These are phyloP conservation scores for Monoplex corrugatus DNA, from an alignment of 2,888 invertebrate genomes.

Conservation along the genomic window DNA sequence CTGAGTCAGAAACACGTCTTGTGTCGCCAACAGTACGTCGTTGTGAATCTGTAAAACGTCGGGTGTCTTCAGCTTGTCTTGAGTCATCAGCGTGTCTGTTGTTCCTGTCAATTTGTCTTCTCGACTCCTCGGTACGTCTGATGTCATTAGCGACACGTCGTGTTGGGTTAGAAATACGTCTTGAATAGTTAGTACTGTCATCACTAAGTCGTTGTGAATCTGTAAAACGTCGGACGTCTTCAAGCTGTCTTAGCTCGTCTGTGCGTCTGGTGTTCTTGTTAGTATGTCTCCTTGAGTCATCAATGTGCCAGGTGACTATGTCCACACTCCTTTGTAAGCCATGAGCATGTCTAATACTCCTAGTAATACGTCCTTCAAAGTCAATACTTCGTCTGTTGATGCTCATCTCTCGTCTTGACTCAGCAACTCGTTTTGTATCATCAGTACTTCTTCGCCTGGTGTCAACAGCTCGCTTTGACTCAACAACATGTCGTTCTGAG, in stretches of 20 bases:
- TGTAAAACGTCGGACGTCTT: not conserved
- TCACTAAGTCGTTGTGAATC: not conserved
- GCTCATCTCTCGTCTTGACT: not conserved
- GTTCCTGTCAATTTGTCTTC: not conserved
- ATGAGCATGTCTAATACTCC: too few species aligned
- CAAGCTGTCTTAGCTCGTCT: not conserved
- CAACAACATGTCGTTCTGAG: too few species aligned
- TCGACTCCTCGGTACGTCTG: not conserved
- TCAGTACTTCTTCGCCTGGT: too few species aligned
- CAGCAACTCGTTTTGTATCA: not conserved
- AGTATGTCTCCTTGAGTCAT: constrained; percentile 1
- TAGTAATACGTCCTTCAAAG: too few species aligned
- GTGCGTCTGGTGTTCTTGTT: not conserved
- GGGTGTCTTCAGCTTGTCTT: not conserved
- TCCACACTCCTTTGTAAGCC: too few species aligned
- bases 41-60: not conserved
- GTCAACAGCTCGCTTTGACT: too few species aligned
- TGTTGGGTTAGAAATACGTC: not conserved
- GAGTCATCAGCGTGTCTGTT: not conserved
- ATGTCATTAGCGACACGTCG: constrained; percentile 19
- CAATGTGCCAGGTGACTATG: not conserved
- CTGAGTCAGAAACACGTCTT: not conserved
- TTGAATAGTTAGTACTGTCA: not conserved
- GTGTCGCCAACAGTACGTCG: not conserved
- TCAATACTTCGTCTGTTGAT: too few species aligned